These are phyloP conservation scores for Theristicus caerulescens DNA, from an alignment of 2,113 vertebrate genomes.

Conservation along the genomic window DNA sequence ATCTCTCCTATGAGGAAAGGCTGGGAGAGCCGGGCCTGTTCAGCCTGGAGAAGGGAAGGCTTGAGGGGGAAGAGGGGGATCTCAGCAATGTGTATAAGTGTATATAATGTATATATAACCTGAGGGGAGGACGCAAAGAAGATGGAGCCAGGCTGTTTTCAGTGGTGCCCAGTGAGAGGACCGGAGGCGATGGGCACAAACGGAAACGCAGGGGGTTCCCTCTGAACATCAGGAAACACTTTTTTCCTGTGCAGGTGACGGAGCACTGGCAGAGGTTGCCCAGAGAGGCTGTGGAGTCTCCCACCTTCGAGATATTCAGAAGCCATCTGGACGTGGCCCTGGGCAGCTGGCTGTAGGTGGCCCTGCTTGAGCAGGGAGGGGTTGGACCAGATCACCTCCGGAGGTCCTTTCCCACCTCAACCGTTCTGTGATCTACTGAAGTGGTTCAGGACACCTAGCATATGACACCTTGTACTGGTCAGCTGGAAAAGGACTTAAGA, in stretches of 20 bases:
- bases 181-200: no score
- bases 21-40: background rate
- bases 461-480: background rate
- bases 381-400: background rate
- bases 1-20: background rate
- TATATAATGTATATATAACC: no score
- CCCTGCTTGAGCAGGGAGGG: background rate
- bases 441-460: background rate
- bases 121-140: background rate
- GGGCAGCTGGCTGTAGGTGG: background rate
- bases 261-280: no score
- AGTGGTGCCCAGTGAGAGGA: background rate
- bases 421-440: background rate
- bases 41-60: background rate
- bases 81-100: background rate
- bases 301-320: background rate
- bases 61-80: background rate
- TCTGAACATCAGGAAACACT: no score
- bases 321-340: background rate
- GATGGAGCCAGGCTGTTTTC: background rate
- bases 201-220: no score
- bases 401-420: background rate
- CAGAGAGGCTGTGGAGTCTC: background rate
- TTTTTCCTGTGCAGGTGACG: no score
- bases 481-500: background rate